These are phyloP conservation scores for Collichthys lucidus DNA, from an alignment of 2,113 vertebrate genomes.

Conservation along the genomic window DNA sequence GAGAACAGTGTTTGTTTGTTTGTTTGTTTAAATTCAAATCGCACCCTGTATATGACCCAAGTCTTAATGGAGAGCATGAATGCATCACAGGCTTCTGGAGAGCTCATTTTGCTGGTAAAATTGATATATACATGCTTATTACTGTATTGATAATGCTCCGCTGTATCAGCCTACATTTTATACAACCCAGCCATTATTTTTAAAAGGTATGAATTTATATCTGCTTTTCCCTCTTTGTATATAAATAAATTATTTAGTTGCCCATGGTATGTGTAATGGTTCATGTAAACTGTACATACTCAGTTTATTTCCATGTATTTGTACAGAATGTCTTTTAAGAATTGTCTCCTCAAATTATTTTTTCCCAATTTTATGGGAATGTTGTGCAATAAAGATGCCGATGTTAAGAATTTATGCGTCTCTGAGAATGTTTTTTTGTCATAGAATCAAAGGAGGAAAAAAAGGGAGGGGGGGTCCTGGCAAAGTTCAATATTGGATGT, in stretches of 20 bases:
- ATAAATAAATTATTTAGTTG: slow-evolving; percentile 93
- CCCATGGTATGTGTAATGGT: slow-evolving; percentile 82
- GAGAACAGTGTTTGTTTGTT: slow-evolving; percentile 16
- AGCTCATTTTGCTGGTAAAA: slow-evolving; percentile 71
- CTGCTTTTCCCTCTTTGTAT: slow-evolving; percentile 73
- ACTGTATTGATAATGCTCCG: slow-evolving; percentile 60
- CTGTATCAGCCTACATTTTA: slow-evolving; percentile 72
- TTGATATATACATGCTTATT: slow-evolving; percentile 54
- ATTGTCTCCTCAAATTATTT: slow-evolving; percentile 88
- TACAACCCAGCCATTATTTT: slow-evolving; percentile 68
- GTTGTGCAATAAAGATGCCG: slow-evolving; percentile 99
- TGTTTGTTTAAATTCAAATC: slow-evolving; percentile 45
- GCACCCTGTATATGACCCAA: slow-evolving; percentile 62
- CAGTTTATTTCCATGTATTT: slow-evolving; percentile 86
- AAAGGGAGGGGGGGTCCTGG: background rate
- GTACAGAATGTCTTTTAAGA: slow-evolving; percentile 93
- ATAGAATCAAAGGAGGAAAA: background rate
- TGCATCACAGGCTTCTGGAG: slow-evolving; percentile 51
- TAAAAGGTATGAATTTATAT: slow-evolving; percentile 74
- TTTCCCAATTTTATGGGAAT: slow-evolving; percentile 98
- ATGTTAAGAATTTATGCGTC: slow-evolving; percentile 56
- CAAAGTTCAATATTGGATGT: background rate
- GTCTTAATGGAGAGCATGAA: slow-evolving; percentile 80
- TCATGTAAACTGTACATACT: slow-evolving; percentile 92
- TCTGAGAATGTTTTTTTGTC: slow-evolving; percentile 23